A percentile compares a stretch with the other conserved stretches of the same genome.
phyloP scores from a whole-genome alignment of 1,140 invertebrate genomes.

The Wasmannia auropunctata region DNA sequence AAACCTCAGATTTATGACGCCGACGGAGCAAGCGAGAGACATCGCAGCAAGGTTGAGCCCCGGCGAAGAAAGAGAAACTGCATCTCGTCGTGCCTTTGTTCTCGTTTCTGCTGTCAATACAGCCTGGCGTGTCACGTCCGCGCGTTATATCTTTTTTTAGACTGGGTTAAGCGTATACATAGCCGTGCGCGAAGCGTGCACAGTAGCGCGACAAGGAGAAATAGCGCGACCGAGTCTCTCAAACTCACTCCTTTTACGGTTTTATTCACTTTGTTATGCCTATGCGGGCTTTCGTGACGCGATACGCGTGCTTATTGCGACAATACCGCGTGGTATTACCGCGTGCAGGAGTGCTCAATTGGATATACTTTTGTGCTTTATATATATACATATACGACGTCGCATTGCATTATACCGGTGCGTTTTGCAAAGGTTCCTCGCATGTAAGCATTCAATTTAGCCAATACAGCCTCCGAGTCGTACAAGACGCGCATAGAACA shows the following conservation, averaged over 20 bases:
- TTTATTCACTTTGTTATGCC: conserved; percentile 59
- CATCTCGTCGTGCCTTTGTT: conserved; percentile 47
- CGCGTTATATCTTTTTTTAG: conserved; percentile 46
- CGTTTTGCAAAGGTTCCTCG: conserved; percentile 2
- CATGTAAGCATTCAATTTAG: conserved; percentile 41
- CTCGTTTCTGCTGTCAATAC: conserved; percentile 27
- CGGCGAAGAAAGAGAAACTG: conserved; percentile 17
- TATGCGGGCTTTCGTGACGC: conserved; percentile 4
- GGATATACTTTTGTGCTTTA: conserved; percentile 40
- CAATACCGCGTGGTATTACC: conserved; percentile 38
- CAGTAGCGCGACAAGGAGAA: not conserved
- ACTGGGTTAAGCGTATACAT: conserved; percentile 21
- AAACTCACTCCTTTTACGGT: conserved; percentile 34
- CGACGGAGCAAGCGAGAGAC: conserved; percentile 5
- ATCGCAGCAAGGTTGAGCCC: not conserved
- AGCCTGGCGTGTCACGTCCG: conserved; percentile 21
- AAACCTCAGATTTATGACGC: conserved; percentile 69
- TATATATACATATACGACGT: not conserved
- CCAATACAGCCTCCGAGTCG: not conserved
- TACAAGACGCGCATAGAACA: not conserved
- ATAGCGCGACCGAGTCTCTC: conserved; percentile 25
- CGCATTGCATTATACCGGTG: not conserved
- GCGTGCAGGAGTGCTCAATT: conserved; percentile 19
- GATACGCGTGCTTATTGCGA: conserved; percentile 50
- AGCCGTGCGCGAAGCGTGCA: not conserved